Evolutionary conservation across 2,797 vertebrate species (phyloP).

Genomic region (Pithecia hirsuta): DNA sequence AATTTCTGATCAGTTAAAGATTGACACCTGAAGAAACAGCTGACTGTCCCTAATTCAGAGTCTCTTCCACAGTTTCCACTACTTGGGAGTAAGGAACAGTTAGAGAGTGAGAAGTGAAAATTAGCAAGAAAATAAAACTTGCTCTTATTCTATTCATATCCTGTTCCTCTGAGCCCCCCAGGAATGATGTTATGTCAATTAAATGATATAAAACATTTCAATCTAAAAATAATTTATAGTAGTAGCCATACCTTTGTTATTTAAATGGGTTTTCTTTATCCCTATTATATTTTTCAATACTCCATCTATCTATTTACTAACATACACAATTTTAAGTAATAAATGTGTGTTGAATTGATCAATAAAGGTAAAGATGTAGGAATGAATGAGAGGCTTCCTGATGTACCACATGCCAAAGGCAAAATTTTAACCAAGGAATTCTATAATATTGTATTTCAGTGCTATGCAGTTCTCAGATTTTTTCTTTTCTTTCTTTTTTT

Average conservation of each 20-base stretch:
- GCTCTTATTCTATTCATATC: background rate
- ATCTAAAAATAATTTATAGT: background rate
- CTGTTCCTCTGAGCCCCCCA: background rate
- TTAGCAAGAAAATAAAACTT: background rate
- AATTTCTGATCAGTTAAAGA: background rate
- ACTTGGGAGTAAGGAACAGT: background rate
- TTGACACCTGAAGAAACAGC: background rate
- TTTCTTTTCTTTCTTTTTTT: background rate
- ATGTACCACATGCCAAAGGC: background rate
- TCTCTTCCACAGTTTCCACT: background rate
- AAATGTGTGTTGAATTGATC: background rate
- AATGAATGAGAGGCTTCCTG: background rate
- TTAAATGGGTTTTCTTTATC: background rate
- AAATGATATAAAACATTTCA: background rate
- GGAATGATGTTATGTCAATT: background rate
- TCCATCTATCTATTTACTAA: background rate
- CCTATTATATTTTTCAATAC: background rate
- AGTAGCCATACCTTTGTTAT: background rate
- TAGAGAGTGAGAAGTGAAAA: background rate
- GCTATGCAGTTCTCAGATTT: background rate
- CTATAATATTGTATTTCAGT: background rate
- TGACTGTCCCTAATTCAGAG: background rate
- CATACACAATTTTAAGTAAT: background rate
- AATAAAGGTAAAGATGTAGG: background rate
- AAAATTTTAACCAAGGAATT: background rate